Percentiles rank a stretch among this genome's conserved stretches.
Conservation (phyloP, 2,113 vertebrate species). For the Chinchilla lanigera region DNA sequence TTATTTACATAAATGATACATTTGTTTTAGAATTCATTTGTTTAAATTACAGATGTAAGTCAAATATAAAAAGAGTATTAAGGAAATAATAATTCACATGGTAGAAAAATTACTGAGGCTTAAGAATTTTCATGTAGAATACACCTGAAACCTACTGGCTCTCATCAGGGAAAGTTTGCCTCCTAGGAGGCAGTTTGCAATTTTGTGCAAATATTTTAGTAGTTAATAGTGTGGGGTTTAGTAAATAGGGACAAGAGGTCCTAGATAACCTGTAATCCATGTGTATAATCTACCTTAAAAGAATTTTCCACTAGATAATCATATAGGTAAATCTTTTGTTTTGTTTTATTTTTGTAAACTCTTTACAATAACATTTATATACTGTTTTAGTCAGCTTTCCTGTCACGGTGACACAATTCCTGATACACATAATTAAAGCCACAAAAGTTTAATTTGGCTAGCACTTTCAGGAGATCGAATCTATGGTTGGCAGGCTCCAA, state of each 20-base stretch:
- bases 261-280: not conserved
- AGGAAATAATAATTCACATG: not conserved
- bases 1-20: not conserved
- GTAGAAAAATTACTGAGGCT: not conserved
- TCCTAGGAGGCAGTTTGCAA: not conserved
- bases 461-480: not conserved
- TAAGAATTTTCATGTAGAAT: not conserved
- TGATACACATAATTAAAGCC: not conserved
- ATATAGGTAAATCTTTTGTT: not conserved
- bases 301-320: not conserved
- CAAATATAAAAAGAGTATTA: not conserved
- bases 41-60: not conserved
- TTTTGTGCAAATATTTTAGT: not conserved
- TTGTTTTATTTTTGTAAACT: not conserved
- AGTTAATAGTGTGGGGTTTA: not conserved
- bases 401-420: not conserved
- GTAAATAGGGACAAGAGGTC: not conserved
- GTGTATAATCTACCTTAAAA: not conserved
- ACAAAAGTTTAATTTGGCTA: not conserved
- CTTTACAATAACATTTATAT: not conserved
- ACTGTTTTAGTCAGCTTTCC: not conserved
- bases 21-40: not conserved
- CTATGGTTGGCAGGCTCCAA: not conserved
- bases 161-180: not conserved
- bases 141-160: not conserved